phyloP scores from a whole-genome alignment of 2,888 invertebrate species.

The Agriopis marginaria region DNA sequence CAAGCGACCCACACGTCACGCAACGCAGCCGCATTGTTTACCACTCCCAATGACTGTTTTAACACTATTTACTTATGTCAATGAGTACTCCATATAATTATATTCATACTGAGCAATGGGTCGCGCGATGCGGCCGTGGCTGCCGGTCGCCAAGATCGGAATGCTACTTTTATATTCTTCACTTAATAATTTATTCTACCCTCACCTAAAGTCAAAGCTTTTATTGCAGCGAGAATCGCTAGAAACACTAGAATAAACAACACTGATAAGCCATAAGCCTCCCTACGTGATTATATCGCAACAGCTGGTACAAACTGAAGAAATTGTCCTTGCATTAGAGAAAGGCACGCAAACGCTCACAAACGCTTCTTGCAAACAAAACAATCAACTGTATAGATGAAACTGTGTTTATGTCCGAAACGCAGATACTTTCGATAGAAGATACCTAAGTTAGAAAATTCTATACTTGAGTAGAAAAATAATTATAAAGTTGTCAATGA shows the following conservation, averaged over 20 bases:
- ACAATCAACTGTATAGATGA: background rate
- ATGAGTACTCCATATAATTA: too few species aligned
- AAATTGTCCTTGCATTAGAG: constrained; percentile 1
- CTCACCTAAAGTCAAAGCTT: background rate
- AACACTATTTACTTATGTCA: too few species aligned
- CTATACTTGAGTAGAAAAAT: too few species aligned
- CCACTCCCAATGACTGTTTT: too few species aligned
- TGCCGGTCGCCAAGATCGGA: too few species aligned
- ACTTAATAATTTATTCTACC: background rate
- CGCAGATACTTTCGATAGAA: background rate
- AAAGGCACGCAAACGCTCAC: background rate
- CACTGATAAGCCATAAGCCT: constrained; percentile 9
- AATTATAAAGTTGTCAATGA: too few species aligned
- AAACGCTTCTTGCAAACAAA: background rate
- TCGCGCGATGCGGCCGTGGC: too few species aligned
- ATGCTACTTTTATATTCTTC: background rate
- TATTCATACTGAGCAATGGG: too few species aligned
- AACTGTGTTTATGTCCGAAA: too few species aligned
- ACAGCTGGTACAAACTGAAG: constrained; percentile 6
- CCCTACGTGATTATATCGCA: constrained; percentile 16
- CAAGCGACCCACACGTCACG: too few species aligned
- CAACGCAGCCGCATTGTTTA: too few species aligned
- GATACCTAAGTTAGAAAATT: background rate
- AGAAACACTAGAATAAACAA: constrained; percentile 14
- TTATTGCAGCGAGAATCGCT: constrained; percentile 5